Percentiles rank a stretch among this genome's conserved stretches.
phyloP scores from a whole-genome alignment of 2,113 vertebrate species.

The Ochotona curzoniae region DNA sequence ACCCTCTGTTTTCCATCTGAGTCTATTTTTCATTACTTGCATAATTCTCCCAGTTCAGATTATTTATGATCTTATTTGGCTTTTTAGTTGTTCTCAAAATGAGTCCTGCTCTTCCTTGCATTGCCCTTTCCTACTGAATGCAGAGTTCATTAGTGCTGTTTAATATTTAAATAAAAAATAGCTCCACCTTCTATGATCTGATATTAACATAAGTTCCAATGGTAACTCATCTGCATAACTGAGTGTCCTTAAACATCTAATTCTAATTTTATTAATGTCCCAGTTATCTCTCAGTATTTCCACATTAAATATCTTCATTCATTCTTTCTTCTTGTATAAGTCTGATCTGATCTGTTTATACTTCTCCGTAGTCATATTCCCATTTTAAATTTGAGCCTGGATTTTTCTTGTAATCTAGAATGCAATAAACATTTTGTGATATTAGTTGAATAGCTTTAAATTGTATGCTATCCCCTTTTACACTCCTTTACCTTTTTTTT shows the following conservation, averaged over 20 bases:
- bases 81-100: conserved; percentile 8
- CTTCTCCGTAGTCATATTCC: background rate
- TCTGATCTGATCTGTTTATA: background rate
- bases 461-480: conserved; percentile 34
- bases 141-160: background rate
- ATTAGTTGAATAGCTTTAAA: background rate
- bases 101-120: background rate
- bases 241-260: background rate
- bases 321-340: background rate
- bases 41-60: background rate
- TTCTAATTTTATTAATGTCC: background rate
- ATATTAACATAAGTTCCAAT: background rate
- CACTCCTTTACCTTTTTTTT: conserved; percentile 57
- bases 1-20: background rate
- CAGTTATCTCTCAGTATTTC: background rate
- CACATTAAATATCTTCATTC: background rate
- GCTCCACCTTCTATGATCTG: background rate
- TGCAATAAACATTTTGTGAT: conserved; percentile 44
- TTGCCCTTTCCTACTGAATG: background rate
- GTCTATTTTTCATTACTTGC: background rate
- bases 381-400: background rate
- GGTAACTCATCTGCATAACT: background rate
- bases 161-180: background rate
- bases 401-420: background rate
- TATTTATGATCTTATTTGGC: background rate